Evolutionary conservation across 2,888 invertebrate species (phyloP), one percentile per base, ranked within the genome.

Genomic region (Sialis lutaria): DNA sequence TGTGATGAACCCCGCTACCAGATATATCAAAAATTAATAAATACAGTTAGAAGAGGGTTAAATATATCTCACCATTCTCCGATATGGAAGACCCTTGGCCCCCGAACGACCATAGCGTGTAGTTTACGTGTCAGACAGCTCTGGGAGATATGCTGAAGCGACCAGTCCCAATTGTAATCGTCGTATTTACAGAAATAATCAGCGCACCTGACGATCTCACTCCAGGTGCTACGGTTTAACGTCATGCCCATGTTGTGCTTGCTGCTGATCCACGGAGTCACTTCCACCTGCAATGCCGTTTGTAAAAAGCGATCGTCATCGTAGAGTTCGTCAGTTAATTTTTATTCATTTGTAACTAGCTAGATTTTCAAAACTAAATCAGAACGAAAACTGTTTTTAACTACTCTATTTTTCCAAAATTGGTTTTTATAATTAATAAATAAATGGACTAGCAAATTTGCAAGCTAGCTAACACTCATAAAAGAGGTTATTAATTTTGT

Each of bases 91-190:
- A 98, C 92, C 50, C 97, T 68, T 0, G 97, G 95, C 0, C 92
- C 91, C 57, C 89, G 82, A 59, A 91, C 82, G 55, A 92, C 79
- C 69, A 96, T 82, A 1, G 92, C 87, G 55, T 83, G 81, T 51
- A 96, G 74, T 55, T 85, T 86, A 48, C 72, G 69, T 1, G 74
- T 73, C 49, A 86, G 71, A 58, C 87, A 81, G 55, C 85, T 84
- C 64, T 90, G 88, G 1, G 91, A 89, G 45, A 93, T 74, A 62
- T 91, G 87, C 53, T 93, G 82, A 53, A 98, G 67, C 1, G 95
- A 93, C 86, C 97, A 98, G 60, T 98, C 97, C 97, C 97, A 98
- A 63, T 98, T 98, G 65, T 98, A 98, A 61, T 98, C 98, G 60
- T 98, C 98, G 66, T 91, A 96, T 2, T 82, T 78, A 66, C 97